Evolutionary conservation across 1,140 invertebrate species (phyloP).

Genomic region (Gerris buenoi): DNA sequence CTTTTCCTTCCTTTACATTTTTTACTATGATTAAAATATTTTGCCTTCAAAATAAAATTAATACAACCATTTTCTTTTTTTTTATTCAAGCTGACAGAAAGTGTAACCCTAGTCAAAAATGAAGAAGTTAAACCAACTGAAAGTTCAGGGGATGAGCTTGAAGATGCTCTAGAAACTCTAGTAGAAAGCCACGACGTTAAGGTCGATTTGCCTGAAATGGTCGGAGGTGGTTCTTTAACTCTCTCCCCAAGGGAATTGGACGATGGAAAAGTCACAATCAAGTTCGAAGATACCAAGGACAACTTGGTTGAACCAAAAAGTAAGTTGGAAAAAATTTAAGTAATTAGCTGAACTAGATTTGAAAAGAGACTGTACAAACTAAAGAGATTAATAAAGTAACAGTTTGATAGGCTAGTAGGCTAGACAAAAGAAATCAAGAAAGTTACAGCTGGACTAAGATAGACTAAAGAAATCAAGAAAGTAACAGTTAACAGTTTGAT

Average conservation of each 20-base stretch:
- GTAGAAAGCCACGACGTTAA: conserved; percentile 59
- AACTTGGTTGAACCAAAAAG: background rate
- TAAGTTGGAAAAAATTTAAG: conserved; percentile 30
- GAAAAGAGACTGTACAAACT: too few relatives aligned
- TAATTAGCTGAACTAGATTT: too few relatives aligned
- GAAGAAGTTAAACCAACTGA: conserved; percentile 16
- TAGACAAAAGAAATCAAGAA: too few relatives aligned
- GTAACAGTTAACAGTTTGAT: too few relatives aligned
- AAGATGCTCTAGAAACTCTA: conserved; percentile 44
- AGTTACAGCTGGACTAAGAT: too few relatives aligned
- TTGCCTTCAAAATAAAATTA: too few relatives aligned
- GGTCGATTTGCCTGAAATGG: conserved; percentile 43
- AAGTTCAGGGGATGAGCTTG: conserved; percentile 23
- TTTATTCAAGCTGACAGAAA: conserved; percentile 44
- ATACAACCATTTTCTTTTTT: too few relatives aligned
- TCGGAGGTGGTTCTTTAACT: conserved; percentile 49
- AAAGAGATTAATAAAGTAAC: too few relatives aligned
- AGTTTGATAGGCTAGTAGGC: too few relatives aligned
- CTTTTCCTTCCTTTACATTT: too few relatives aligned
- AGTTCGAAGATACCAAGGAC: background rate
- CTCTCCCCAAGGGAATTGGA: conserved; percentile 58
- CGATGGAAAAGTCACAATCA: conserved; percentile 37
- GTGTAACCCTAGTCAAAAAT: conserved; percentile 51
- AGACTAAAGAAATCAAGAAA: too few relatives aligned
- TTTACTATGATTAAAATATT: too few relatives aligned